phyloP scores from a whole-genome alignment of 2,888 invertebrate species.

The Dicyrtomina minuta region DNA sequence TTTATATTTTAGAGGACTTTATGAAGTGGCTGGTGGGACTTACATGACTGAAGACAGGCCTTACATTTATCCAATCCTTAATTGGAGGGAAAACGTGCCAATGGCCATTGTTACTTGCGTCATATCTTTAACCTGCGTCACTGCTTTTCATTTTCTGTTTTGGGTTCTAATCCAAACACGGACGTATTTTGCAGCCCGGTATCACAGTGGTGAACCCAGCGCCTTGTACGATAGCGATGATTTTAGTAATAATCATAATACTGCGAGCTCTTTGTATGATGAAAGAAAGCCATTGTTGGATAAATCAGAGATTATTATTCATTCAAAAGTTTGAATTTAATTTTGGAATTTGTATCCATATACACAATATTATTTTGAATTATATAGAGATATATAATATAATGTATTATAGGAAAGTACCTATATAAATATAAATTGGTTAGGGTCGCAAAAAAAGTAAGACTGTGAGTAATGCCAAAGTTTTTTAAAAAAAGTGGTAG shows the following conservation, averaged over 20 bases:
- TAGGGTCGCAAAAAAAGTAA: too few relatives aligned
- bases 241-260: background rate
- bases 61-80: constrained; percentile 25
- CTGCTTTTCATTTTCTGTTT: constrained; percentile 23
- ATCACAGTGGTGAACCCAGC: background rate
- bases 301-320: too few relatives aligned
- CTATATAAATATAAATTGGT: too few relatives aligned
- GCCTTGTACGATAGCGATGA: background rate
- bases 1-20: constrained; percentile 14
- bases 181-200: constrained; percentile 1
- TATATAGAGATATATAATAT: too few relatives aligned
- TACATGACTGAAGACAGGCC: background rate
- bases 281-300: constrained; percentile 2
- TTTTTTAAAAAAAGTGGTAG: too few relatives aligned
- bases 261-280: background rate
- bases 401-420: too few relatives aligned
- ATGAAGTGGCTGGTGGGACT: constrained; percentile 21
- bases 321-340: too few relatives aligned
- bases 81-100: constrained; percentile 3
- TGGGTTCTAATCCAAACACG: constrained; percentile 11
- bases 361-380: too few relatives aligned
- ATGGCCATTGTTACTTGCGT: constrained; percentile 9
- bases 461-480: too few relatives aligned
- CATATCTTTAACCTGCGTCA: background rate
- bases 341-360: too few relatives aligned